Conservation (phyloP, 64 coral and sea anemone species). For the Exaiptasia diaphana region DNA sequence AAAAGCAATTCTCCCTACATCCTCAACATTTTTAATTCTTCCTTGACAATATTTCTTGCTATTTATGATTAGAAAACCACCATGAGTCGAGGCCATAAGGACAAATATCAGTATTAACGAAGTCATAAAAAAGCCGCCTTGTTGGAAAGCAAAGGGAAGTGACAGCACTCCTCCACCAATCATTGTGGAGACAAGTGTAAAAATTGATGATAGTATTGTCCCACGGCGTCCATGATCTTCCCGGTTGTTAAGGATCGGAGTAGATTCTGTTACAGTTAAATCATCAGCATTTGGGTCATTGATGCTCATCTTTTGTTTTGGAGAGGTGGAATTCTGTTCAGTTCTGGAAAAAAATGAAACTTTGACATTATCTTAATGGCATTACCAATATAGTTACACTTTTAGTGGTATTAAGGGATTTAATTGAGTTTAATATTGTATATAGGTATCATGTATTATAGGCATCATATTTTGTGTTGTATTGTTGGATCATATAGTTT, state of each 20-base stretch:
- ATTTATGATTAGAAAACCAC: slow-evolving; percentile 86
- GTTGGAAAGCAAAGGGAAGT: slow-evolving; percentile 86
- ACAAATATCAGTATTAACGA: slow-evolving; percentile 64
- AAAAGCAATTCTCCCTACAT: slow-evolving; percentile 86
- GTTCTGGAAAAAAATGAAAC: not conserved
- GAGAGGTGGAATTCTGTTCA: not conserved
- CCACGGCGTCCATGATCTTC: slow-evolving; percentile 70
- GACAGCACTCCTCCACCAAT: slow-evolving; percentile 81
- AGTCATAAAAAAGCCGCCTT: slow-evolving; percentile 85
- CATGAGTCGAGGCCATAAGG: slow-evolving; percentile 86
- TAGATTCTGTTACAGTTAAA: slow-evolving; percentile 37
- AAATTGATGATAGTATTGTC: slow-evolving; percentile 87
- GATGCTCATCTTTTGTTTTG: not conserved
- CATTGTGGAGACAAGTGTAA: slow-evolving; percentile 87
- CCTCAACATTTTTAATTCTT: slow-evolving; percentile 86
- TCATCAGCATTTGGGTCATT: not conserved
- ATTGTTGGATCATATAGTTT: too few relatives aligned
- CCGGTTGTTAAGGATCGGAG: slow-evolving; percentile 18
- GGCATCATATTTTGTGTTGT: too few relatives aligned
- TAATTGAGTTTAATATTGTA: too few relatives aligned
- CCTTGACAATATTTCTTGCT: slow-evolving; percentile 96
- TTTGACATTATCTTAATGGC: too few relatives aligned
- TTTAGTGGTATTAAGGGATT: too few relatives aligned
- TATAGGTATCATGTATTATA: too few relatives aligned
- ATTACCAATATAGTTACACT: too few relatives aligned